Evolutionary conservation across 2,888 invertebrate genomes (phyloP), one percentile per base, ranked within the genome.

Genomic region (Caenorhabditis sinica): DNA sequence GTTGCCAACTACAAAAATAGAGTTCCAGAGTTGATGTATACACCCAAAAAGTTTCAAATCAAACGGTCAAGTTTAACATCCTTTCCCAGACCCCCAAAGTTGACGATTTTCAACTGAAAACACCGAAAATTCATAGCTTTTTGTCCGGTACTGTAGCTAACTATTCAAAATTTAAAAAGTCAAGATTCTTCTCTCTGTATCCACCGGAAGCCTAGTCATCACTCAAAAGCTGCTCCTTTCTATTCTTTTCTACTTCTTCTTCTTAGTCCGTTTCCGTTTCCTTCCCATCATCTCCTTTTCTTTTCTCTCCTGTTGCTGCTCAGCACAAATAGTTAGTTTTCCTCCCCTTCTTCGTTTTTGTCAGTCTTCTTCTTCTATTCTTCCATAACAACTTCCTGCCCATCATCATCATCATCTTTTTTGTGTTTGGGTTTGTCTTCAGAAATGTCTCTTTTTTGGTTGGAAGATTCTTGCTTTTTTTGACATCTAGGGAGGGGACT

Each of bases 341-440:
- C 71, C 20, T 58, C 49, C 20, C 11, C 53, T 53, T 33, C 30
- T n/a, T 45, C 20, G 9, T 61, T 61, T 61, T 61, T 61, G 51
- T 51, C 68, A 51, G 15, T 60, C 60, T 73, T 63, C 60, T 71
- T 56, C 36, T 72, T 58, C 65, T 63, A 45, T 63, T 66, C 51
- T 65, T 36, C 11, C 51, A 74, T 72, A 82, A 82, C 76, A 65
- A 76, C 82, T 76, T 82, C 75, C 82, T 75, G 75, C 69, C 69
- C 82, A 82, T 82, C 82, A 82, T 77, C 77, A 77, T 77, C 77
- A 61, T 77, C 51, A 65, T 74, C 74, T 5, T 76, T 30, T 33
- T 65, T 61, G 60, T 61, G 15, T 61, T 51, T 25, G 28, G 20
- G n/a, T 36, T 25, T 30, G 36, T 60, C 72, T 63, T 28, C 36